phyloP scores from a whole-genome alignment of 2,113 vertebrate species.

The Pelvicachromis taeniatus region DNA sequence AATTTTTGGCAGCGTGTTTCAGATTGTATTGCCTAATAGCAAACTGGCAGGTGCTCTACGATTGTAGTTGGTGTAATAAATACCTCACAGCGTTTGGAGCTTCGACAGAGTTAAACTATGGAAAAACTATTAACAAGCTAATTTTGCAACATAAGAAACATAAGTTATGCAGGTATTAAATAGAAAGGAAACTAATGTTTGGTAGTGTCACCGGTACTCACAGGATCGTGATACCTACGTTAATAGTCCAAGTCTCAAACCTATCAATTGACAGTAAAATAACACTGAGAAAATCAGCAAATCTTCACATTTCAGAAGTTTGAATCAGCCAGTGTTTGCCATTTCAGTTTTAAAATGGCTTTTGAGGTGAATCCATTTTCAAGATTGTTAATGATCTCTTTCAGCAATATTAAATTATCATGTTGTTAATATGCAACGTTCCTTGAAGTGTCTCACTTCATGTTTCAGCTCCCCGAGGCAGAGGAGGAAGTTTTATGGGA shows the following conservation, averaged over 20 bases:
- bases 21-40: background rate
- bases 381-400: background rate
- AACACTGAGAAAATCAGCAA: background rate
- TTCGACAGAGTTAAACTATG: background rate
- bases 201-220: background rate
- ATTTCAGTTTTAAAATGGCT: background rate
- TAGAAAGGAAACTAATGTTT: background rate
- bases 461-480: conserved; percentile 61
- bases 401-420: background rate
- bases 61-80: background rate
- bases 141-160: background rate
- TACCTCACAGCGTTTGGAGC: background rate
- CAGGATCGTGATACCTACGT: background rate
- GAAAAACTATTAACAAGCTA: background rate
- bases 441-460: background rate
- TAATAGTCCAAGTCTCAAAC: background rate
- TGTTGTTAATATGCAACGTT: background rate
- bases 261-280: background rate
- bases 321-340: background rate
- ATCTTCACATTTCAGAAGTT: background rate
- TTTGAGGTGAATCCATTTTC: background rate
- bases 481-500: conserved; percentile 66
- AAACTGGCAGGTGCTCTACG: background rate
- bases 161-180: background rate
- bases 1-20: background rate